Base-by-base conservation (phyloP, 2,113 vertebrate species). In the Pterocles orientalis region DNA sequence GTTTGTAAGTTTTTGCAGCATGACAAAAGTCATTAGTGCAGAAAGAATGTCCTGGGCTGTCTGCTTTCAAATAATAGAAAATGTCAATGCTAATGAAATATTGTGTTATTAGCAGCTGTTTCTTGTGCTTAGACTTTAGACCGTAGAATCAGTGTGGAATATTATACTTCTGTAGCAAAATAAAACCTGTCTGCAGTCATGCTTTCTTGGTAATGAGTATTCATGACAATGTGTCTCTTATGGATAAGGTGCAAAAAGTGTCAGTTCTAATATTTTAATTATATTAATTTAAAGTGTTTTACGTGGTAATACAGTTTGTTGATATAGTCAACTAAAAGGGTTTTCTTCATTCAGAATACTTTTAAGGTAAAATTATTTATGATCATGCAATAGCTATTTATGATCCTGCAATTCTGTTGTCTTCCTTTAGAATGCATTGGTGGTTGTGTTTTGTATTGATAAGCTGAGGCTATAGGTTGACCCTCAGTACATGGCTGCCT, bases 251-350 rank as follows among this genome's bases (percentile, higher is more conserved):
- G 9, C 31, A 19, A n/a, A 73, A 77, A 65, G 31, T 66, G 13
- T 51, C 25, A 48, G 13, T 86, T 88, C 54, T 78, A 81, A 87
- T 57, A 79, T 85, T 95, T 92, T 95, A 78, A 91, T 88, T 82
- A 18, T 72, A 90, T 89, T 85, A 91, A 78, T 90, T 79, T 92
- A 93, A 76, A 76, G 11, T 71, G 9, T 86, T 96, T 96, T 83
- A 45, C 53, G 16, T 93, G 21, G 12, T 43, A 75, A 75, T 84
- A 29, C 18, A 53, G 28, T 92, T 95, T 90, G 53, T 80, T 80
- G 13, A 57, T 78, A 47, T 17, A 69, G 41, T 92, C 48, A 84
- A 85, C 45, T 86, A 78, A 66, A 78, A 86, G 51, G 33, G 11
- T 76, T 81, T 75, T 70, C 61, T 94, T 82, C 10, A 15, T 69